Conservation (phyloP, 2,888 invertebrate species). For the Punctoribates punctum region DNA sequence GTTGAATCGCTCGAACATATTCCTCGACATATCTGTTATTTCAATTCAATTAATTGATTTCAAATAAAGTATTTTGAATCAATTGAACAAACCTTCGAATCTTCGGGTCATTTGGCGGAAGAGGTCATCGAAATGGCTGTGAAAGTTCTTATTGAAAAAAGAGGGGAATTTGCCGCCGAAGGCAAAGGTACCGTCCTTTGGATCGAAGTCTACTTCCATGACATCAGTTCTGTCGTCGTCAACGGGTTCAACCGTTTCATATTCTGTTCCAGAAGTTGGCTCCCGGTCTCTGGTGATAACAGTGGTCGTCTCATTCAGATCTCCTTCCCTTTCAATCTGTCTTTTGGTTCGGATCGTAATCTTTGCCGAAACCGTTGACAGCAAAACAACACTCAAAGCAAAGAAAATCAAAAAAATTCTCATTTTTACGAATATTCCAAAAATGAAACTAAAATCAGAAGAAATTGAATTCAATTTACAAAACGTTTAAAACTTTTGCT, state of each 20-base stretch:
- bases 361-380: not conserved
- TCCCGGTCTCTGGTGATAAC: not conserved
- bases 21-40: not conserved
- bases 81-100: slow-evolving; percentile 28
- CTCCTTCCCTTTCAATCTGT: slow-evolving; percentile 24
- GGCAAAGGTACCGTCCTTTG: slow-evolving; percentile 7
- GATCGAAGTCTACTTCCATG: slow-evolving; percentile 32
- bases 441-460: not conserved
- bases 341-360: not conserved
- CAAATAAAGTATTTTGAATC: not conserved
- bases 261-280: not conserved
- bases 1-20: slow-evolving; percentile 24
- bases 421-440: not conserved
- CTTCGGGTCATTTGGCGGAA: slow-evolving; percentile 30
- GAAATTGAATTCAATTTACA: not conserved
- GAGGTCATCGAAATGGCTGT: slow-evolving; percentile 6
- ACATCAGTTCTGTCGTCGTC: slow-evolving; percentile 22
- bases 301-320: slow-evolving; percentile 4
- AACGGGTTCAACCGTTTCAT: not conserved
- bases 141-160: slow-evolving; percentile 13
- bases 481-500: not conserved
- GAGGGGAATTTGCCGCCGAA: slow-evolving; percentile 18
- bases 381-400: not conserved
- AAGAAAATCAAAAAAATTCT: not conserved
- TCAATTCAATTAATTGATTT: not conserved